phyloP scores from a whole-genome alignment of 2,113 vertebrate genomes.

The Polyodon spathula region DNA sequence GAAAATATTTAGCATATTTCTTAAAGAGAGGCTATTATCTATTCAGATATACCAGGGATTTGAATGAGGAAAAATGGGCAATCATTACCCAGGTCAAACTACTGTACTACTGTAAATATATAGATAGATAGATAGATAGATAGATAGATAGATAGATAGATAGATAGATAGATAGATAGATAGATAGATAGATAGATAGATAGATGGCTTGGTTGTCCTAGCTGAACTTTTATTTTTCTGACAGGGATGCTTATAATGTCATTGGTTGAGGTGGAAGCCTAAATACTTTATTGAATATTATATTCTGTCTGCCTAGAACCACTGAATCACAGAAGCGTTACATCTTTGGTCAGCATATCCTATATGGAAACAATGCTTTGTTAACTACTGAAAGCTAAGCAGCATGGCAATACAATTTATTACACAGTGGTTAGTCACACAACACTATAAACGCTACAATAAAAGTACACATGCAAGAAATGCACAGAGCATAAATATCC shows the following conservation, averaged over 20 bases:
- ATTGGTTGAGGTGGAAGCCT: slow-evolving; percentile 1
- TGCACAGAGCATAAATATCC: not conserved
- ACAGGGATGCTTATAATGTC: not conserved
- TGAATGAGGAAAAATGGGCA: no score
- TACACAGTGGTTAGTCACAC: not conserved
- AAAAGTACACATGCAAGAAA: not conserved
- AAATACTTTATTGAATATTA: slow-evolving; percentile 6
- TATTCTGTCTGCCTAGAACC: slow-evolving; percentile 1
- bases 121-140: slow-evolving; percentile 1
- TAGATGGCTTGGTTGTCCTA: not conserved
- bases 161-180: slow-evolving; percentile 1
- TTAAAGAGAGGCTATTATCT: no score
- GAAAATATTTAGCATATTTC: no score
- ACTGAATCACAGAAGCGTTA: slow-evolving; percentile 3
- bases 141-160: slow-evolving; percentile 1
- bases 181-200: not conserved
- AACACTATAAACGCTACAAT: not conserved
- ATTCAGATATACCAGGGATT: no score
- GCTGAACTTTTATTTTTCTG: not conserved
- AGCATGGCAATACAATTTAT: not conserved
- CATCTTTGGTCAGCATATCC: not conserved
- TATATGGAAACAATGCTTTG: not conserved
- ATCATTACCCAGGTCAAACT: no score
- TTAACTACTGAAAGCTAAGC: not conserved
- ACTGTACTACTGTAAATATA: not conserved